Evolutionary conservation across 2,797 vertebrate genomes (phyloP), one percentile per base, ranked within the genome.

Genomic region (Sebastes jordani): DNA sequence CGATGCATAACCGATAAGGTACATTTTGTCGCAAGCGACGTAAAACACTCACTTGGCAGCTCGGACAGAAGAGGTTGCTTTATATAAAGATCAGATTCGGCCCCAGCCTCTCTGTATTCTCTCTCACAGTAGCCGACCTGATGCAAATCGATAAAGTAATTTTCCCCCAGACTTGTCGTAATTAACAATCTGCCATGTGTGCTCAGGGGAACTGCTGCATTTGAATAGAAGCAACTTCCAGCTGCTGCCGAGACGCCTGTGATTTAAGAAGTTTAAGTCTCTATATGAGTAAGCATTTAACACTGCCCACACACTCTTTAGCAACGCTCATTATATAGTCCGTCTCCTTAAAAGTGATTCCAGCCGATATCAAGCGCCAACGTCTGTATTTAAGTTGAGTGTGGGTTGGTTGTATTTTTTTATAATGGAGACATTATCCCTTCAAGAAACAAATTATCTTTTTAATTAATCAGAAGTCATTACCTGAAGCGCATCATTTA

Each of bases 101-200:
- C 52, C 65, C 59, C 62, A 22, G 55, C 82, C 30, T 71, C 77
- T 87, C 67, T 80, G 86, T 74, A 78, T 89, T 92, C 88, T 72
- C 76, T 7, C 77, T 74, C 74, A 11, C 68, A 91, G 81, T 59
- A 38, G 67, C 76, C 9, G n/a, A 70, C 79, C 71, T 70, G 86
- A 92, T 92, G 89, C 89, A 91, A 94, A 95, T 95, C 92, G 46
- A 94, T 93, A 94, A 93, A 94, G 91, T 93, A 89, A 92, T 93
- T 94, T 93, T 92, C 88, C 82, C 81, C 79, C 86, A 91, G 89
- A 90, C 87, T 86, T 85, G 82, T 90, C 60, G 89, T 92, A 93
- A 94, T 94, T 93, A 95, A 93, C 93, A 94, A 89, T 92, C 90
- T 92, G 91, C 86, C 87, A 80, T 75, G 87, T 86, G 84, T 38